Percentiles rank a stretch among this genome's conserved stretches.
Evolutionary conservation across 2,797 vertebrate genomes (phyloP).

Genomic region (Lepilemur septentrionalis): DNA sequence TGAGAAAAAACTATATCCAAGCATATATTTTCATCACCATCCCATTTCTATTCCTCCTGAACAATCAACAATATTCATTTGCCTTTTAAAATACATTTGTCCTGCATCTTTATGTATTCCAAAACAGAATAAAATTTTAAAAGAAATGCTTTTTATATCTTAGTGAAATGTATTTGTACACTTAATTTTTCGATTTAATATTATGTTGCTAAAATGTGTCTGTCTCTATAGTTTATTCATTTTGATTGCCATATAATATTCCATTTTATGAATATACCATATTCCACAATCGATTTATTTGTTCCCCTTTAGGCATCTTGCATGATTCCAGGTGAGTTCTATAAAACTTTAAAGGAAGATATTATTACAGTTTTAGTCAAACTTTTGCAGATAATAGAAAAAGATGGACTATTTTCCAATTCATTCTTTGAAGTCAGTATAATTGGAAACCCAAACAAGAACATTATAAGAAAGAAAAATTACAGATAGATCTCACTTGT

Average conservation of each 20-base stretch:
- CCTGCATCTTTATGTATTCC: neutral
- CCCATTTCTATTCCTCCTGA: neutral
- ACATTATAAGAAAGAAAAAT: conserved; percentile 5
- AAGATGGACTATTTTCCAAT: neutral
- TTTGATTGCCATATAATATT: neutral
- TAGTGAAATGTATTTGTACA: neutral
- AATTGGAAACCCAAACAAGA: neutral
- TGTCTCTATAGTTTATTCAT: neutral
- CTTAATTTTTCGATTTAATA: neutral
- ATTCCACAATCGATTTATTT: neutral
- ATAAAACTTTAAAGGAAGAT: neutral
- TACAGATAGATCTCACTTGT: neutral
- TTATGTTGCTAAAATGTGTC: neutral
- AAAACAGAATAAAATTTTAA: neutral
- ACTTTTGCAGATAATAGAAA: neutral
- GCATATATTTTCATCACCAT: neutral
- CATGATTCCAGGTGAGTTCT: neutral
- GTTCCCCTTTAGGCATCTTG: neutral
- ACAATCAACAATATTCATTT: neutral
- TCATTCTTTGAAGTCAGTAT: neutral
- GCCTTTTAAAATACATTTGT: neutral
- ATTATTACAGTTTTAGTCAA: neutral
- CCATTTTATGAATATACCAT: neutral
- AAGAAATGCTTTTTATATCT: neutral
- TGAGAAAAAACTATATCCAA: neutral